These are phyloP conservation scores for Azorinus chamasolen DNA, from an alignment of 2,888 invertebrate species.

Conservation along the genomic window DNA sequence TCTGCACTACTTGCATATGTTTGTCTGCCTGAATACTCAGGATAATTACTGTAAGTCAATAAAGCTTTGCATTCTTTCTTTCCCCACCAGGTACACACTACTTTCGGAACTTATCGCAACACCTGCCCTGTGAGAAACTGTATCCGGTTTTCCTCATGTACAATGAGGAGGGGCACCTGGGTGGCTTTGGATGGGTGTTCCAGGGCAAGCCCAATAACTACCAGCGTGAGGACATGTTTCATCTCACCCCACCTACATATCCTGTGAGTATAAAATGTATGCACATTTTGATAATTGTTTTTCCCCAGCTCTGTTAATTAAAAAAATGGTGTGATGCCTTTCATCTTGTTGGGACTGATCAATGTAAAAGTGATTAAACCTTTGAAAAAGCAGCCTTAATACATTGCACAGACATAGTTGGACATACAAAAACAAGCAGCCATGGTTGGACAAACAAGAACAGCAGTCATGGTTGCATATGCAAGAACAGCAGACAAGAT, in stretches of 20 bases:
- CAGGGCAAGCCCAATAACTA: conserved; percentile 78
- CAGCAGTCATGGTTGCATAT: no score
- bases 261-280: conserved; percentile 69
- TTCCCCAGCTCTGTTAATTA: background rate
- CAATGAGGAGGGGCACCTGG: conserved; percentile 78
- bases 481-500: no score
- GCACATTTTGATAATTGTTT: background rate
- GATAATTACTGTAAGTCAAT: no score
- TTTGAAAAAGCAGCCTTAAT: no score
- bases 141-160: conserved; percentile 82
- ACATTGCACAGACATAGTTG: background rate
- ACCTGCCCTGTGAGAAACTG: conserved; percentile 77
- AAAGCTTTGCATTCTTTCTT: no score
- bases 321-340: no score
- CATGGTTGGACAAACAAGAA: background rate
- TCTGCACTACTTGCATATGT: no score
- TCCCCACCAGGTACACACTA: conserved; percentile 78
- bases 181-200: conserved; percentile 82
- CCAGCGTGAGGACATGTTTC: conserved; percentile 73
- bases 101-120: conserved; percentile 76
- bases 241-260: conserved; percentile 73
- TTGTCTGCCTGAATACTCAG: no score
- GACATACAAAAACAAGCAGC: background rate
- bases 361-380: no score
- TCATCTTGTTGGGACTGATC: no score